phyloP scores from a whole-genome alignment of 2,113 vertebrate genomes.

The Acanthochromis polyacanthus region DNA sequence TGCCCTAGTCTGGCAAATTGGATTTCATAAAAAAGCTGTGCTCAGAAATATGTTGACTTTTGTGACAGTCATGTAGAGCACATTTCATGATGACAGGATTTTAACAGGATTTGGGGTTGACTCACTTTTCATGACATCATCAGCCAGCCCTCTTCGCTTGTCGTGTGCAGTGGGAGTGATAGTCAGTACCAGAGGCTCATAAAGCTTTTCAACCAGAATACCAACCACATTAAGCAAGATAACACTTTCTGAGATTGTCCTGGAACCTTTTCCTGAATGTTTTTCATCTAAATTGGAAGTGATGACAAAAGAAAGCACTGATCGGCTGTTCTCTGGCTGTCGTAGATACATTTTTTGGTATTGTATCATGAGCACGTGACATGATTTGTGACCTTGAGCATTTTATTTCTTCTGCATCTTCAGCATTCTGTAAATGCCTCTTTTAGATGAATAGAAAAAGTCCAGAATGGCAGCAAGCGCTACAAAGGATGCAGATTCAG shows the following conservation, averaged over 20 bases:
- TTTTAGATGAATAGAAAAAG: slow-evolving; percentile 4
- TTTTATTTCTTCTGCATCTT: neutral
- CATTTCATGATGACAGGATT: slow-evolving; percentile 34
- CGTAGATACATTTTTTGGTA: neutral
- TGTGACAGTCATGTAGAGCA: slow-evolving; percentile 31
- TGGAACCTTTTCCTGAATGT: neutral
- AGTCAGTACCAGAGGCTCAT: neutral
- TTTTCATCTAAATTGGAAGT: neutral
- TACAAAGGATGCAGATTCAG: slow-evolving; percentile 10
- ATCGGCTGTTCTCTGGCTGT: neutral
- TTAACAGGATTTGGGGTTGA: slow-evolving; percentile 43
- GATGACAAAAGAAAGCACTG: neutral
- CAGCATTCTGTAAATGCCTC: neutral
- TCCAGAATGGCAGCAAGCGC: neutral
- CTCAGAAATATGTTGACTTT: slow-evolving; percentile 57
- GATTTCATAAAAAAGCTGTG: slow-evolving; percentile 48
- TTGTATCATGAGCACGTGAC: neutral
- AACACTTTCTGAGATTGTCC: neutral
- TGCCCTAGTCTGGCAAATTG: slow-evolving; percentile 60
- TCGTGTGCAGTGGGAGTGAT: neutral
- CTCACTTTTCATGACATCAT: slow-evolving; percentile 17
- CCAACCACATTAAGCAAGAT: neutral
- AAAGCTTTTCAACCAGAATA: slow-evolving; percentile 14
- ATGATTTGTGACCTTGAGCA: neutral
- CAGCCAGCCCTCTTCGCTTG: neutral